Evolutionary conservation across 1,140 invertebrate species (phyloP).

Genomic region (Halictus rubicundus): DNA sequence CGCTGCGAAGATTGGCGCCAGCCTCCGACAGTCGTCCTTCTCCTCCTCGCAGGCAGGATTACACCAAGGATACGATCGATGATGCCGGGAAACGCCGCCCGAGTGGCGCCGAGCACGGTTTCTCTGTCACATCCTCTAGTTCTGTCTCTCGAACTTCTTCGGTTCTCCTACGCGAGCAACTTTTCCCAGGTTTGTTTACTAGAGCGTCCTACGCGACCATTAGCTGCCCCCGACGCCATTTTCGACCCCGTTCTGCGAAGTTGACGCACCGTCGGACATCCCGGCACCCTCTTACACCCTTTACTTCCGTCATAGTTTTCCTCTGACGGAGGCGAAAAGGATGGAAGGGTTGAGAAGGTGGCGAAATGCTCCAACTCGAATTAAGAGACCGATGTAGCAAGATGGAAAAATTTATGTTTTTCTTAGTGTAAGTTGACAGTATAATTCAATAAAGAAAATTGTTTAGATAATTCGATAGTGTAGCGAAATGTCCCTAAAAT

Average conservation of each 20-base stretch:
- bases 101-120: constrained; percentile 43
- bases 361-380: too few species aligned
- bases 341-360: too few species aligned
- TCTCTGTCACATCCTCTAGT: background rate
- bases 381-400: too few species aligned
- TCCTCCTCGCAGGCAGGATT: constrained; percentile 42
- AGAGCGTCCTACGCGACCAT: constrained; percentile 3
- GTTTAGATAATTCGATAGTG: too few species aligned
- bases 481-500: too few species aligned
- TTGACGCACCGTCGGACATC: too few species aligned
- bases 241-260: constrained; percentile 3
- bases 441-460: too few species aligned
- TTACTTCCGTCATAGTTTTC: background rate
- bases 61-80: constrained; percentile 60
- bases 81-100: constrained; percentile 44
- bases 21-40: background rate
- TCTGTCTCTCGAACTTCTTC: background rate
- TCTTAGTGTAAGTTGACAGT: too few species aligned
- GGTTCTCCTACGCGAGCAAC: constrained; percentile 30
- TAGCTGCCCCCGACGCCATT: constrained; percentile 15
- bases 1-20: constrained; percentile 47
- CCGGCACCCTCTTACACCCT: background rate
- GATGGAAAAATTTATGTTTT: too few species aligned
- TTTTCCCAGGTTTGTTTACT: constrained; percentile 62
- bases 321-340: too few species aligned